Conservation (phyloP, 1,140 invertebrate species). For the Conus betulinus region DNA sequence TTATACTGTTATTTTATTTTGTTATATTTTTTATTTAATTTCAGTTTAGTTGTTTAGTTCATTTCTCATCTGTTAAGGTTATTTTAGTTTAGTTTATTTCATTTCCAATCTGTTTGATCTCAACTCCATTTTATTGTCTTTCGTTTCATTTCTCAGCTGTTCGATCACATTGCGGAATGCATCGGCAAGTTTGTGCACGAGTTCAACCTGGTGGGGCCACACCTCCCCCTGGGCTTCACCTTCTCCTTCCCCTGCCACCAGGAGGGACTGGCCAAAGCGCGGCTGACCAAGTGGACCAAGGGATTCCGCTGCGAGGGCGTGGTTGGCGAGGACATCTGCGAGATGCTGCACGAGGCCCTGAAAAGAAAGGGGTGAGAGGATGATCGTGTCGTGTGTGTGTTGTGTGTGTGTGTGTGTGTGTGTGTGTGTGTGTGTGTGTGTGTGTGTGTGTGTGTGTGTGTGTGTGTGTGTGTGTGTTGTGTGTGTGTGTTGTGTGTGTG, state of each 20-base stretch:
- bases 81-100: too few relatives aligned
- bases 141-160: slow-evolving; percentile 79
- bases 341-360: slow-evolving; percentile 88
- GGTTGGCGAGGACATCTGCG: slow-evolving; percentile 91
- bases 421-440: not conserved
- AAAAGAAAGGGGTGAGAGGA: slow-evolving; percentile 76
- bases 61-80: too few relatives aligned
- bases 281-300: slow-evolving; percentile 96
- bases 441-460: too few relatives aligned
- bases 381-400: not conserved
- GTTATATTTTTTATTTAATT: too few relatives aligned
- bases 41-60: too few relatives aligned
- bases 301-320: slow-evolving; percentile 94
- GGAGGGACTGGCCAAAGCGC: slow-evolving; percentile 91
- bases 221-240: slow-evolving; percentile 97
- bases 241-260: slow-evolving; percentile 98
- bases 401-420: not conserved
- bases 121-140: not conserved
- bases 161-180: slow-evolving; percentile 99
- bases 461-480: too few relatives aligned
- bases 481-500: not conserved
- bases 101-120: too few relatives aligned
- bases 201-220: slow-evolving; percentile 81
- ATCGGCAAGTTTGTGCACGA: slow-evolving; percentile 91
- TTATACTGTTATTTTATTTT: too few relatives aligned